phyloP scores from a whole-genome alignment of 2,113 vertebrate genomes.

The Meles meles region DNA sequence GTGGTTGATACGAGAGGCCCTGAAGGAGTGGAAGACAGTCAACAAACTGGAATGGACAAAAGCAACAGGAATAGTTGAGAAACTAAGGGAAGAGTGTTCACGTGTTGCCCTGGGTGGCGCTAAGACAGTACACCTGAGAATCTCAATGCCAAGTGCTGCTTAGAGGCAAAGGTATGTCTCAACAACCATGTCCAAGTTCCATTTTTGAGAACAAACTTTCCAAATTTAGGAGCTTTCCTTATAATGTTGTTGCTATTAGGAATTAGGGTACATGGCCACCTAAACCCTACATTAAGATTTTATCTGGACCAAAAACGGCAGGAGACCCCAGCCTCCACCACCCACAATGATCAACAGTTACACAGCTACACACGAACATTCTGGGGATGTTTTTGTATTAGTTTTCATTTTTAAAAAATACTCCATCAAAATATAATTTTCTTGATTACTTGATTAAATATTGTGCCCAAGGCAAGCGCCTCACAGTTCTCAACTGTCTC shows the following conservation, averaged over 20 bases:
- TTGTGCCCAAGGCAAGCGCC: neutral
- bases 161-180: neutral
- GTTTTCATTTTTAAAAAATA: neutral
- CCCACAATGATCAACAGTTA: neutral
- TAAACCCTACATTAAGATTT: neutral
- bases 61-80: neutral
- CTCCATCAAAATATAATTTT: neutral
- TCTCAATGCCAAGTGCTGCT: neutral
- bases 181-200: neutral
- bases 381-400: neutral
- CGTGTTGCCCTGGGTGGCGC: neutral
- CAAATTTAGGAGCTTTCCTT: neutral
- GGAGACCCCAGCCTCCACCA: neutral
- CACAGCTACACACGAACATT: neutral
- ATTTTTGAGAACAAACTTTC: neutral
- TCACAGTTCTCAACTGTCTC: rapidly evolving
- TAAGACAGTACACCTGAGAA: neutral
- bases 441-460: neutral
- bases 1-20: neutral
- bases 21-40: neutral
- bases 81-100: neutral
- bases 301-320: neutral
- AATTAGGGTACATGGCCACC: neutral
- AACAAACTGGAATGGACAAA: neutral
- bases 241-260: neutral